Evolutionary conservation across 2,888 invertebrate genomes (phyloP).

Genomic region (Trilocha varians): DNA sequence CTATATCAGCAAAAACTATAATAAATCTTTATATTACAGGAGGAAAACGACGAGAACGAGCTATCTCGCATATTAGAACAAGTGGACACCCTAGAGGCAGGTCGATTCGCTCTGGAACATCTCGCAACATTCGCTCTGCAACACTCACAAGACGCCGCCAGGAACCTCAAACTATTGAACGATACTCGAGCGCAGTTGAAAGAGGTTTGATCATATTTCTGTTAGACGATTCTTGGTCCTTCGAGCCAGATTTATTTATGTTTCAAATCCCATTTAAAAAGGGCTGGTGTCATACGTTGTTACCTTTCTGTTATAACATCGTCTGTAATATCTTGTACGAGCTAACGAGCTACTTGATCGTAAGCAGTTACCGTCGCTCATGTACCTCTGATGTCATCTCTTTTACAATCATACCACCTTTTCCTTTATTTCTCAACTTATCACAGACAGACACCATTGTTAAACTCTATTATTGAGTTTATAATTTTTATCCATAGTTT

Average conservation of each 20-base stretch:
- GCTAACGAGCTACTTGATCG: no score
- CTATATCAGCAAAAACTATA: not conserved
- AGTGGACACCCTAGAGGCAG: conserved; percentile 34
- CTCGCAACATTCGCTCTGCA: conserved; percentile 41
- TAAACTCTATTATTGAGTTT: not conserved
- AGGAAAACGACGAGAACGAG: conserved; percentile 58
- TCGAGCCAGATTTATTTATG: no score
- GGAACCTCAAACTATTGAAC: conserved; percentile 35
- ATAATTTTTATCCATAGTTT: conserved; percentile 26
- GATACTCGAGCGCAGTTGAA: conserved; percentile 45
- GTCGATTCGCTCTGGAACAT: conserved; percentile 45
- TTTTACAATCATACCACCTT: no score
- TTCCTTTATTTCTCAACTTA: no score
- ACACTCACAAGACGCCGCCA: conserved; percentile 55
- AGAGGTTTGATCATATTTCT: no score
- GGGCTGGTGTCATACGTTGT: no score
- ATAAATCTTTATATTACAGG: conserved; percentile 26
- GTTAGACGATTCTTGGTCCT: no score
- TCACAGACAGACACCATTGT: no score
- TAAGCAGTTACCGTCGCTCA: no score
- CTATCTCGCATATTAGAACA: conserved; percentile 43
- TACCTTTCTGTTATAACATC: no score
- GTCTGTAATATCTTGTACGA: not conserved
- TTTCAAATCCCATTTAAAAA: no score
- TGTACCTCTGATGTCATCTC: no score